A percentile compares a stretch with the other conserved stretches of the same genome.
phyloP scores from a whole-genome alignment of 2,113 vertebrate genomes.

The Eclectus roratus region DNA sequence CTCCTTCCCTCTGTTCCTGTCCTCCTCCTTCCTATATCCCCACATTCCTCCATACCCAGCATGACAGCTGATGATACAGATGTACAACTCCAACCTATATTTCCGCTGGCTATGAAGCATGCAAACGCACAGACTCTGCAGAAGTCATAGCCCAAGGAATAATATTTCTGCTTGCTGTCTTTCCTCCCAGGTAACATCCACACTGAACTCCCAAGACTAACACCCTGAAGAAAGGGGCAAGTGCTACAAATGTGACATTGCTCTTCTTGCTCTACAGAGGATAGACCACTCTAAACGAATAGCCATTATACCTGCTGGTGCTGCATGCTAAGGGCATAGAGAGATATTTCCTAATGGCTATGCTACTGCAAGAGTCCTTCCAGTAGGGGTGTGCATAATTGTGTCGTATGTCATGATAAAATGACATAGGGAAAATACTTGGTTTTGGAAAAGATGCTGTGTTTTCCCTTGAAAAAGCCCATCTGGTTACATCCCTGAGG shows the following conservation, averaged over 20 bases:
- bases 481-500: not conserved
- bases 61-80: not conserved
- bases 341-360: not conserved
- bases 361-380: not conserved
- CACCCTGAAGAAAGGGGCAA: not conserved
- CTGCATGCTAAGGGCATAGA: not conserved
- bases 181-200: rapidly evolving
- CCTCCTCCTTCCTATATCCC: not conserved
- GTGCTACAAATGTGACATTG: not conserved
- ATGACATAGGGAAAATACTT: not conserved
- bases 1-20: not conserved
- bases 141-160: not conserved
- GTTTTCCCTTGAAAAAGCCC: not conserved
- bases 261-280: not conserved
- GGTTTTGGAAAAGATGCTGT: not conserved
- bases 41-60: not conserved
- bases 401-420: not conserved
- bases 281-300: not conserved
- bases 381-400: not conserved
- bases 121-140: not conserved
- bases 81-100: not conserved
- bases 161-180: not conserved
- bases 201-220: not conserved
- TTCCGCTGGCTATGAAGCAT: not conserved
- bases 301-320: not conserved